Evolutionary conservation across 2,888 invertebrate species (phyloP).

Genomic region (Tenthredo notha): DNA sequence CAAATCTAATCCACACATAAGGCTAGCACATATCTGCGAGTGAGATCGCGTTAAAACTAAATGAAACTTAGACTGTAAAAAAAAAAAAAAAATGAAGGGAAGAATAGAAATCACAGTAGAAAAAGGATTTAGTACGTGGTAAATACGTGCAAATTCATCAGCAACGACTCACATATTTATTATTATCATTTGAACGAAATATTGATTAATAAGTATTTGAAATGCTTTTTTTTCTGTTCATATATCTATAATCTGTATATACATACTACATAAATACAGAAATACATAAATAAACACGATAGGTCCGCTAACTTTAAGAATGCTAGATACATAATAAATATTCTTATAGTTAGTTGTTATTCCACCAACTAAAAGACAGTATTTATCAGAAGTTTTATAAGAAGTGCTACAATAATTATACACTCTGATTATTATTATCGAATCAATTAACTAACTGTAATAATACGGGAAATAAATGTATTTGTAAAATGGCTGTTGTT

Average conservation of each 20-base stretch:
- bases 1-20: not conserved
- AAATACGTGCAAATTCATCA: conserved; percentile 57
- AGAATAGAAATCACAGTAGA: conserved; percentile 55
- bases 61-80: conserved; percentile 17
- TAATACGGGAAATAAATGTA: conserved; percentile 31
- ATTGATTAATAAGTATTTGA: conserved; percentile 15
- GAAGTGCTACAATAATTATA: conserved; percentile 45
- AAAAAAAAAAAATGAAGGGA: conserved; percentile 58
- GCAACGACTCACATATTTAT: conserved; percentile 69
- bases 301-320: conserved; percentile 57
- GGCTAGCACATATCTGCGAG: conserved; percentile 18
- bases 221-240: conserved; percentile 60
- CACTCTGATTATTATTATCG: conserved; percentile 24
- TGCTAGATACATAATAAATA: conserved; percentile 62
- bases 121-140: conserved; percentile 50
- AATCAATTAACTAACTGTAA: conserved; percentile 23
- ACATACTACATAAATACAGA: conserved; percentile 63
- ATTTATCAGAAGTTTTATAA: conserved; percentile 69
- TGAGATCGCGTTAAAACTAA: not conserved
- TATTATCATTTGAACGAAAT: conserved; percentile 39
- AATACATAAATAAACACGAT: conserved; percentile 52
- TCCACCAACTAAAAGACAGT: conserved; percentile 77
- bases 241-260: conserved; percentile 57
- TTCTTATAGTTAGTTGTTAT: conserved; percentile 63
- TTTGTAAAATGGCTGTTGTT: conserved; percentile 38